Conservation (phyloP, 1,140 invertebrate genomes). For the Cepaea nemoralis region DNA sequence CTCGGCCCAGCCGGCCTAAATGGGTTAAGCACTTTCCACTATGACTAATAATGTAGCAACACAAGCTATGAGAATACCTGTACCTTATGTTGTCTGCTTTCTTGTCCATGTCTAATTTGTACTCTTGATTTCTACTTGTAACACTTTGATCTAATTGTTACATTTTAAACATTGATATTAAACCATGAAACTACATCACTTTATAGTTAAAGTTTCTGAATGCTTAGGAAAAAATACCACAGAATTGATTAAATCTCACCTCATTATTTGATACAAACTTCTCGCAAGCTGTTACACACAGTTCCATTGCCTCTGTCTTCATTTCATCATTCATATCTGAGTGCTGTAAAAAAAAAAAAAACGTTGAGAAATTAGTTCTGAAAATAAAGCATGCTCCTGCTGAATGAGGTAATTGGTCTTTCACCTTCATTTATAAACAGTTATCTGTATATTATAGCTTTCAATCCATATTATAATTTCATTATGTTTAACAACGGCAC, state of each 20-base stretch:
- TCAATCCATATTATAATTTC: too few relatives aligned
- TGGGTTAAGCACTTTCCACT: too few relatives aligned
- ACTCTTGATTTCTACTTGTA: background rate
- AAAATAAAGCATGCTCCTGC: background rate
- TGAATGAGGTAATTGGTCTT: background rate
- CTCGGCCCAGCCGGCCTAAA: too few relatives aligned
- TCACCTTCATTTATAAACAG: background rate
- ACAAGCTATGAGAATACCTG: too few relatives aligned
- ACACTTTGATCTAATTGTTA: background rate
- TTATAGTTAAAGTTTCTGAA: too few relatives aligned
- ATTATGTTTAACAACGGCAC: too few relatives aligned
- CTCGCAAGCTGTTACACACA: slow-evolving; percentile 91
- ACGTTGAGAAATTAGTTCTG: background rate
- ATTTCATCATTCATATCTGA: slow-evolving; percentile 94
- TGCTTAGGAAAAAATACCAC: too few relatives aligned
- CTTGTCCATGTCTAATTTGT: too few relatives aligned
- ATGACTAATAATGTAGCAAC: too few relatives aligned
- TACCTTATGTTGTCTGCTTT: too few relatives aligned
- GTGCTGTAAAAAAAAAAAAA: slow-evolving; percentile 55
- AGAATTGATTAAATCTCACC: slow-evolving; percentile 70
- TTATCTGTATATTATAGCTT: background rate
- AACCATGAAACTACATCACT: background rate
- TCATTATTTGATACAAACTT: slow-evolving; percentile 88
- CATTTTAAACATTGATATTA: background rate
- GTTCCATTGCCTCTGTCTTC: slow-evolving; percentile 87